phyloP scores from a whole-genome alignment of 2,113 vertebrate genomes.

The Hymenochirus boettgeri region DNA sequence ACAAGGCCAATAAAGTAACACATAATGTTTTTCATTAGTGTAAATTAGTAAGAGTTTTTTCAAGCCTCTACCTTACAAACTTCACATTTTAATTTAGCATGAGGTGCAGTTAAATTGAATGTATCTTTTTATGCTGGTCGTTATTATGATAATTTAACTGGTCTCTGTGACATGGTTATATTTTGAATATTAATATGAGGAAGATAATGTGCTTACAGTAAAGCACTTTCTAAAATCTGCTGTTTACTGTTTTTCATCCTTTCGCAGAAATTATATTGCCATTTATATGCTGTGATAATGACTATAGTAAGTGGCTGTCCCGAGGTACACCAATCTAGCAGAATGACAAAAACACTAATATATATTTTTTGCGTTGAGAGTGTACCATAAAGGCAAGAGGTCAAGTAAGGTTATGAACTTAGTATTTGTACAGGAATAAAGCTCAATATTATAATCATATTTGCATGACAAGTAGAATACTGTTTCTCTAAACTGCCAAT shows the following conservation, averaged over 20 bases:
- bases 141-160: too few relatives aligned
- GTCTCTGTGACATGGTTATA: too few relatives aligned
- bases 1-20: too few relatives aligned
- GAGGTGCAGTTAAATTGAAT: too few relatives aligned
- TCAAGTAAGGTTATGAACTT: background rate
- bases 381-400: background rate
- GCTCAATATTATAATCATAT: background rate
- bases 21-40: too few relatives aligned
- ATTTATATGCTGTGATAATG: background rate
- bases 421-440: background rate
- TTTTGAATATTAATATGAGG: too few relatives aligned
- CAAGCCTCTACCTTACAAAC: too few relatives aligned
- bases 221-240: too few relatives aligned
- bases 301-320: background rate
- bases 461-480: background rate
- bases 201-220: too few relatives aligned
- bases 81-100: too few relatives aligned
- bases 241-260: background rate
- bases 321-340: background rate
- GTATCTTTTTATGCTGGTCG: too few relatives aligned
- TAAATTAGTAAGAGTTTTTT: too few relatives aligned
- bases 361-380: background rate
- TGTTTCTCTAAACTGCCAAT: background rate
- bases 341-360: background rate
- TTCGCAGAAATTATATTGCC: background rate